phyloP scores from a whole-genome alignment of 2,888 invertebrate species.

The Leptothorax acervorum region DNA sequence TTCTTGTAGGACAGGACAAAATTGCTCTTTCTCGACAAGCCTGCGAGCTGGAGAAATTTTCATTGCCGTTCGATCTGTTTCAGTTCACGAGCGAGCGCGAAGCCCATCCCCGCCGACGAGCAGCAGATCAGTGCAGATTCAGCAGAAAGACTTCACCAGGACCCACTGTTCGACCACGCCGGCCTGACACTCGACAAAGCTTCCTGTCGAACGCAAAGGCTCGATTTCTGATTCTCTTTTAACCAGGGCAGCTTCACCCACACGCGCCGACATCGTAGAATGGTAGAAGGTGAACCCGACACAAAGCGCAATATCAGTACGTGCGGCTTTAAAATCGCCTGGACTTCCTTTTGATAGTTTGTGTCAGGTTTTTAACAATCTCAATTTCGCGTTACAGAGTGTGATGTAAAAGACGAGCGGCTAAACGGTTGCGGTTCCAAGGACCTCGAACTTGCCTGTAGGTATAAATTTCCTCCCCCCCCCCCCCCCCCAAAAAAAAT shows the following conservation, averaged over 20 bases:
- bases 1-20: not conserved
- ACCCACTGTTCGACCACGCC: slow-evolving; percentile 60
- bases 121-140: slow-evolving; percentile 84
- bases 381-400: slow-evolving; percentile 87
- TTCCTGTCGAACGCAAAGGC: slow-evolving; percentile 68
- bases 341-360: not conserved
- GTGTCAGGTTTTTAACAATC: not conserved
- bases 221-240: slow-evolving; percentile 74
- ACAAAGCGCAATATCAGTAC: slow-evolving; percentile 92
- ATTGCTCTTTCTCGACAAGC: too few relatives aligned
- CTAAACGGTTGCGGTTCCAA: slow-evolving; percentile 93
- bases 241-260: slow-evolving; percentile 81
- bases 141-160: slow-evolving; percentile 83
- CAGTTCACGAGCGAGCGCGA: slow-evolving; percentile 84
- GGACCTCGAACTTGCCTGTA: slow-evolving; percentile 89
- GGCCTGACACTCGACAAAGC: slow-evolving; percentile 67
- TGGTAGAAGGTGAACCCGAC: slow-evolving; percentile 96
- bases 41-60: not conserved
- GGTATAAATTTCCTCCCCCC: slow-evolving; percentile 58
- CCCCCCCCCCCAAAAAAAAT: not conserved
- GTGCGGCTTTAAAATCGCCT: slow-evolving; percentile 79
- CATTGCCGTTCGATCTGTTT: slow-evolving; percentile 58
- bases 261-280: slow-evolving; percentile 89
- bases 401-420: slow-evolving; percentile 95
- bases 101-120: slow-evolving; percentile 84